These are phyloP conservation scores for Rhingia campestris DNA, from an alignment of 2,888 invertebrate species.

Conservation along the genomic window DNA sequence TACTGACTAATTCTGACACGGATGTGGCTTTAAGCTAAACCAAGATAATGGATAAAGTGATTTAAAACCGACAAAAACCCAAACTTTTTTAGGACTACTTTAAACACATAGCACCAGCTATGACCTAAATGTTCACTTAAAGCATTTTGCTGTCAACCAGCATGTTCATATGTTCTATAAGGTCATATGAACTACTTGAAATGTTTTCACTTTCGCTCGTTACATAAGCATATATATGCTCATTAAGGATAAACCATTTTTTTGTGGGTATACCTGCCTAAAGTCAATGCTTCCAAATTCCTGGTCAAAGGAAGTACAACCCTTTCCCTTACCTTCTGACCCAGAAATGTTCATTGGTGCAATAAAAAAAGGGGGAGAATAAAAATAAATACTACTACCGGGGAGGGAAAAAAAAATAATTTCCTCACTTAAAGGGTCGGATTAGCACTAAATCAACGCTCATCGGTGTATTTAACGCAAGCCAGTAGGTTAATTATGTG, in stretches of 20 bases:
- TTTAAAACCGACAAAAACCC: too few species aligned
- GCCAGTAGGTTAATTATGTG: slow-evolving; percentile 60
- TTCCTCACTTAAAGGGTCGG: slow-evolving; percentile 39
- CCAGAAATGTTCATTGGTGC: slow-evolving; percentile 48
- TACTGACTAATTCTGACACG: too few species aligned
- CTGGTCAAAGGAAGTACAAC: slow-evolving; percentile 11
- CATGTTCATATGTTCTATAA: slow-evolving; percentile 43
- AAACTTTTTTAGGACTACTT: neutral
- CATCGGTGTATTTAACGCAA: slow-evolving; percentile 41
- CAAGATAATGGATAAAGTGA: too few species aligned
- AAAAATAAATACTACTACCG: slow-evolving; percentile 55
- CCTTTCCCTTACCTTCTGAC: slow-evolving; percentile 30
- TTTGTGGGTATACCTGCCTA: slow-evolving; percentile 58
- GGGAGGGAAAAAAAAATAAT: slow-evolving; percentile 24
- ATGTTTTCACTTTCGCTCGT: slow-evolving; percentile 54
- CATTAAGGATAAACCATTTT: slow-evolving; percentile 55
- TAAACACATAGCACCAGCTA: slow-evolving; percentile 45
- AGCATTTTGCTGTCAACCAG: slow-evolving; percentile 14
- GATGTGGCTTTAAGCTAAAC: too few species aligned
- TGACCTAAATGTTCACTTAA: slow-evolving; percentile 51
- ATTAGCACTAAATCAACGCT: slow-evolving; percentile 60
- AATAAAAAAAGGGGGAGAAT: slow-evolving; percentile 37
- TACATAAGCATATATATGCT: slow-evolving; percentile 50
- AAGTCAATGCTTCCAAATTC: slow-evolving; percentile 33
- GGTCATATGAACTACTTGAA: slow-evolving; percentile 52